These are phyloP conservation scores for Margarornis squamiger DNA, from an alignment of 2,797 vertebrate species.

Conservation along the genomic window DNA sequence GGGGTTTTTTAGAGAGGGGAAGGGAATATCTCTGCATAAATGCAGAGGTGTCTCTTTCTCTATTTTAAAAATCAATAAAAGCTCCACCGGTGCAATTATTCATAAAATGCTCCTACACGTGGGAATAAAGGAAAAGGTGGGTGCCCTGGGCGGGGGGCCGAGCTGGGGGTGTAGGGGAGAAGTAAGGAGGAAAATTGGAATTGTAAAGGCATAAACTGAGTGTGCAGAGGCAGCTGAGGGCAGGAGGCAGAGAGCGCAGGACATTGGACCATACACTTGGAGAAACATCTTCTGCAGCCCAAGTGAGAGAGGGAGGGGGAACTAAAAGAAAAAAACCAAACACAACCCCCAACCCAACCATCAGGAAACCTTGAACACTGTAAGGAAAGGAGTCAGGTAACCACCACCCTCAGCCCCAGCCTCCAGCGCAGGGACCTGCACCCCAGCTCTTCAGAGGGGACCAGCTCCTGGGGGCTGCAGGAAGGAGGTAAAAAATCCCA, in stretches of 20 bases:
- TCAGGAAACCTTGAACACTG: not conserved
- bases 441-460: not conserved
- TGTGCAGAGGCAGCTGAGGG: not conserved
- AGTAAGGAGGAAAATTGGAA: not conserved
- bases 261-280: constrained; percentile 18
- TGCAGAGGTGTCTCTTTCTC: not conserved
- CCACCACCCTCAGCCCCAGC: not conserved
- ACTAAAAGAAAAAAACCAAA: not conserved
- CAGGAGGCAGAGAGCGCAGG: not conserved
- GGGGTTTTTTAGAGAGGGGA: not conserved
- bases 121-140: constrained; percentile 18
- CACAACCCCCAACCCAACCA: not conserved
- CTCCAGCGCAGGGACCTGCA: not conserved
- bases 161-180: not conserved
- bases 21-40: not conserved
- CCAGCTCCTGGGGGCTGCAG: not conserved
- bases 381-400: not conserved
- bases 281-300: not conserved
- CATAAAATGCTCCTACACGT: not conserved
- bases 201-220: not conserved
- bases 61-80: not conserved
- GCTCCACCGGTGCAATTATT: not conserved
- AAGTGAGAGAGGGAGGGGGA: not conserved
- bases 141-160: not conserved
- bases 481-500: not conserved